These are phyloP conservation scores for Tetrao urogallus DNA, from an alignment of 2,113 vertebrate species.

Conservation along the genomic window DNA sequence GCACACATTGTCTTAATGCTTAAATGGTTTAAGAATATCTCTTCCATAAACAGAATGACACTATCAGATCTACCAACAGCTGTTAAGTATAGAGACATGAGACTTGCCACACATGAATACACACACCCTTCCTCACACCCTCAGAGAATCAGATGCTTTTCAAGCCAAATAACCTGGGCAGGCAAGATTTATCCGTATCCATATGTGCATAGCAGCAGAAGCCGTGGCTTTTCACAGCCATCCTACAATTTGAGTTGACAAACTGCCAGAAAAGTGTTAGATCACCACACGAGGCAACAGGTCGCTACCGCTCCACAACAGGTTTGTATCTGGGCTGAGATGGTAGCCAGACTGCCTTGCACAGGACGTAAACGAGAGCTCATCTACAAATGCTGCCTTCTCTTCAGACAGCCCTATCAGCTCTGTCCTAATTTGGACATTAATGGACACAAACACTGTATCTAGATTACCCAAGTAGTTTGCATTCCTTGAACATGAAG, in stretches of 20 bases:
- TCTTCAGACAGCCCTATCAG: background rate
- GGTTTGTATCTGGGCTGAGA: background rate
- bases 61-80: background rate
- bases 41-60: background rate
- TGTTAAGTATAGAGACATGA: background rate
- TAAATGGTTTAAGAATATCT: background rate
- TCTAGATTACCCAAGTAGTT: background rate
- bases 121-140: background rate
- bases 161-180: background rate
- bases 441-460: background rate
- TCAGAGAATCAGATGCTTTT: background rate
- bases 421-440: background rate
- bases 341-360: background rate
- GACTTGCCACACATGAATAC: background rate
- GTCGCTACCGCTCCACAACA: background rate
- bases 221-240: background rate
- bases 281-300: background rate
- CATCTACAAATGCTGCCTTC: background rate
- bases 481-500: background rate
- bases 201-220: background rate
- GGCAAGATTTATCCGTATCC: background rate
- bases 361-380: fast-evolving
- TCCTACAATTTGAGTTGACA: background rate
- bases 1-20: background rate
- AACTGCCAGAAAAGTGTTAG: background rate